Evolutionary conservation across 1,140 invertebrate genomes (phyloP).

Genomic region (Pachypsylla venusta): DNA sequence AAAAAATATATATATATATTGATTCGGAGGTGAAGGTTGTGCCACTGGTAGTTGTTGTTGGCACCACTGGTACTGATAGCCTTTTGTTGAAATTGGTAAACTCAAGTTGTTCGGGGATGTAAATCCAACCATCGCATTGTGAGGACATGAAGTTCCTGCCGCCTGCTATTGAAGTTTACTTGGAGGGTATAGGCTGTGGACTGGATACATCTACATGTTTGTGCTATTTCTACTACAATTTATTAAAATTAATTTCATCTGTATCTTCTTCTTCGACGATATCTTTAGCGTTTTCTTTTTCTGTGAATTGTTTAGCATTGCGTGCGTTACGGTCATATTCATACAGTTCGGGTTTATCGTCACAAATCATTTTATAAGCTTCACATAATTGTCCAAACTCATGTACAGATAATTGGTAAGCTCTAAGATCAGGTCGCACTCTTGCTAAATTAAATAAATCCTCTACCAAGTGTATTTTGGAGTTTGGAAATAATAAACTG

Average conservation of each 20-base stretch:
- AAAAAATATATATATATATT: no score
- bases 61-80: no score
- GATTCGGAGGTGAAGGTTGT: no score
- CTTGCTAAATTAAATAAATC: constrained; percentile 56
- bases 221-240: no score
- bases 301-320: neutral
- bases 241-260: neutral
- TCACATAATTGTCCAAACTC: constrained; percentile 63
- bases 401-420: constrained; percentile 55
- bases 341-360: constrained; percentile 49
- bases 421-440: constrained; percentile 47
- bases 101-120: no score
- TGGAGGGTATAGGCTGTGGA: no score
- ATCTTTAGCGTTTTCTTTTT: neutral
- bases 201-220: no score
- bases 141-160: no score
- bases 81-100: no score
- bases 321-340: constrained; percentile 48
- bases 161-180: no score
- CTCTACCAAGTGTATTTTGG: constrained; percentile 45
- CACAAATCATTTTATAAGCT: constrained; percentile 56
- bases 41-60: no score
- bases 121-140: no score
- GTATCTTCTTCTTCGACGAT: neutral
- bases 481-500: constrained; percentile 59